Evolutionary conservation across 1,140 invertebrate species (phyloP).

Genomic region (Drosophila baimaii): DNA sequence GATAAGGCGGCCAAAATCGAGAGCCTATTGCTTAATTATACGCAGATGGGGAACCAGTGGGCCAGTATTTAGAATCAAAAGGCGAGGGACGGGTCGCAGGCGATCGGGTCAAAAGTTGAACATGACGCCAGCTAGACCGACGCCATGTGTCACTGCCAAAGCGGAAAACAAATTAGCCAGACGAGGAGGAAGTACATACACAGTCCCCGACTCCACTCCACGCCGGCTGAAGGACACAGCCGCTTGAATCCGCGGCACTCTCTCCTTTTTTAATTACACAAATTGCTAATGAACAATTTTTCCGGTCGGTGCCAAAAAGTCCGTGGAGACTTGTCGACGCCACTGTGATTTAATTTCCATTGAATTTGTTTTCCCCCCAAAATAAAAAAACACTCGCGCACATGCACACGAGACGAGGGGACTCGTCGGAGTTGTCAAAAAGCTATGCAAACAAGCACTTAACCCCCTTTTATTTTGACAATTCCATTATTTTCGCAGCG

Average conservation of each 20-base stretch:
- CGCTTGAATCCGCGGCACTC: constrained; percentile 23
- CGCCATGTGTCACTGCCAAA: constrained; percentile 60
- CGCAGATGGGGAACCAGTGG: neutral
- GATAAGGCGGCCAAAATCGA: constrained; percentile 52
- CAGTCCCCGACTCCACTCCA: neutral
- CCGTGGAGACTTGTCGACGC: constrained; percentile 50
- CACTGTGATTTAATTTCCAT: constrained; percentile 47
- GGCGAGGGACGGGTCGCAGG: neutral
- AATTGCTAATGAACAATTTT: constrained; percentile 68
- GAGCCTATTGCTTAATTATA: constrained; percentile 43
- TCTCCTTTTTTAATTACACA: constrained; percentile 73
- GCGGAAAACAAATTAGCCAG: constrained; percentile 67
- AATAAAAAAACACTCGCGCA: constrained; percentile 15
- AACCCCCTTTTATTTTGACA: constrained; percentile 77
- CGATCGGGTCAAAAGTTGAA: constrained; percentile 71
- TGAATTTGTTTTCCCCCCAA: constrained; percentile 39
- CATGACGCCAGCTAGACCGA: constrained; percentile 67
- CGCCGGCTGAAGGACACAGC: constrained; percentile 52
- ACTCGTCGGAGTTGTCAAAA: constrained; percentile 46
- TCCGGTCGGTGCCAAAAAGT: constrained; percentile 53
- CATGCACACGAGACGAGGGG: constrained; percentile 12
- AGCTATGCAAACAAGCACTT: constrained; percentile 78
- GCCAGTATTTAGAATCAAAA: constrained; percentile 18
- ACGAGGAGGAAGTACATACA: constrained; percentile 1
- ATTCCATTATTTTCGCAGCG: constrained; percentile 72